Base-by-base conservation (phyloP, 2,888 invertebrate genomes). In the Willowsia nigromaculata region DNA sequence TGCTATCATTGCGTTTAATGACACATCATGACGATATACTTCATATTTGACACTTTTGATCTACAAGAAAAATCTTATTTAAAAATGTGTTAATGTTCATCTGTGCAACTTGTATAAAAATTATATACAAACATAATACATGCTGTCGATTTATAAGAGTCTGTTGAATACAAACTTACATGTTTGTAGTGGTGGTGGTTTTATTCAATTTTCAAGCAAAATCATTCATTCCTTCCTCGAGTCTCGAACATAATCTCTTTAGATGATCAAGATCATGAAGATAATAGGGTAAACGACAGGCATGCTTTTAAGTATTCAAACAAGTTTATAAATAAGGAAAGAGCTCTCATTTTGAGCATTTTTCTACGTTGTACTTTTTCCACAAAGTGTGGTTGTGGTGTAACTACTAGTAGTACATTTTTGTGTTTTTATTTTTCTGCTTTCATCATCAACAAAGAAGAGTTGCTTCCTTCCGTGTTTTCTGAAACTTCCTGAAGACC, bases 381-480 rank as follows among this genome's bases (percentile, higher is more conserved):
- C 22, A 68, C 6, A 68, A 13, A 74, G 30, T 13, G 47, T 74
- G 47, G 22, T 43, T 25, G 25, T 53, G 25, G 40, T 68, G 37
- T 13, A 22, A 3, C 5, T 53, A 53, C 22, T 18, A 2, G 7
- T 15, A 47, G 22, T 43, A 43, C 30, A 11, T 78, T 56, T 78
- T 71, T 37, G 6, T 40, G 27, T n/a, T 81, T 62, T 18, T 43
- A 62, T 62, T 40, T 37, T 80, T 81, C 22, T 62, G 22, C 59
- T 47, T 74, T 71, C 83, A 83, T 71, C 71, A 78, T 83, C 76
- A 89, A 85, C 74, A 85, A 89, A 85, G 80, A 89, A 85, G 62
- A 85, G 89, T 85, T 89, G 74, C 82, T 89, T 89, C 85, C 85
- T 89, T 85, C 89, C 89, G 80, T 74, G 78, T 81, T 89, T 56